Base-by-base conservation (phyloP, 2,797 vertebrate genomes). In the Labeo calbasu region DNA sequence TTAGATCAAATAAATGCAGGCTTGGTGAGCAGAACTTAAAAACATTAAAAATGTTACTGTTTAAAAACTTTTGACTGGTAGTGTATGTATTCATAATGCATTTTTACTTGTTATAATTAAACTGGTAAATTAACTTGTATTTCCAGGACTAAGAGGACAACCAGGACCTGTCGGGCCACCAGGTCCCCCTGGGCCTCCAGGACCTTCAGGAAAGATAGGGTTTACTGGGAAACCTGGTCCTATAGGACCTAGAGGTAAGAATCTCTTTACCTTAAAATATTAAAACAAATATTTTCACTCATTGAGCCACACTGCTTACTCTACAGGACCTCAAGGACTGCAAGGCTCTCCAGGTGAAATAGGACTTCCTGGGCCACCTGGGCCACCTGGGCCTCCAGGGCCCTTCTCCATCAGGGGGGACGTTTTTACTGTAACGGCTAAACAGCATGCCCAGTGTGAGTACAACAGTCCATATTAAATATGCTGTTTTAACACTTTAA, bases 281-380 rank as follows among this genome's bases (percentile, higher is more conserved):
- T 78, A 57, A 86, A 63, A 68, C 43, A 71, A 66, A 61, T 32
- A 51, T 83, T 66, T 86, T 70, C 40, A 10, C 8, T 66, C 25
- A 53, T 40, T 23, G 43, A 75, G 32, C 28, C 23, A 8, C 8
- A 1, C 50, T 43, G 25, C 1, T 71, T 17, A 66, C 10, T 73
- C 90, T 82, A 55, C 86, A 96, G 95, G 96, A 25, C 90, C 94
- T 7, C 94, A 92, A 66, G 96, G 96, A 46, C 94, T 94, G 4
- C 92, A 90, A 40, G 96, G 96, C 55, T 90, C 93, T 86, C 94
- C 94, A 80, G 96, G 96, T 89, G 94, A 95, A 87, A 94, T 32
- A 55, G 91, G 91, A 46, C 79, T 78, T 50, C 88, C 89, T 0
- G 96, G 96, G 0, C 94, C 94, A 1, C 88, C 89, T 0, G 96